phyloP scores from a whole-genome alignment of 2,888 invertebrate genomes.

The Drosophila macrothrix region DNA sequence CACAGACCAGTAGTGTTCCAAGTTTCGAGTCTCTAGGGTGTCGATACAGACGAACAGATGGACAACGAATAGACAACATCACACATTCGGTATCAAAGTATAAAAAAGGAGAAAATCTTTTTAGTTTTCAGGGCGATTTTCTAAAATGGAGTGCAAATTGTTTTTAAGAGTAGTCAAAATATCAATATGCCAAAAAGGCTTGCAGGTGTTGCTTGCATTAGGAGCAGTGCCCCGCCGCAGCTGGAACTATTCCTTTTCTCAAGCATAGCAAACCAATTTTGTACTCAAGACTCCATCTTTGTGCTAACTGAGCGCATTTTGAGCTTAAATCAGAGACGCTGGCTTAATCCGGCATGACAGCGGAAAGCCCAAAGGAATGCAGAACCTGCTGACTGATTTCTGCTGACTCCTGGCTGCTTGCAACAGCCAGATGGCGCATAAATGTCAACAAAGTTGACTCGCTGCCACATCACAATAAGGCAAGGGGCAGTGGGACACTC shows the following conservation, averaged over 20 bases:
- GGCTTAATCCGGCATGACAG: constrained; percentile 42
- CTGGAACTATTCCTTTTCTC: background rate
- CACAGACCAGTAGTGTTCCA: no score
- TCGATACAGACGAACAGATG: no score
- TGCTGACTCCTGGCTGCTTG: constrained; percentile 14
- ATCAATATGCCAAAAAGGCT: constrained; percentile 15
- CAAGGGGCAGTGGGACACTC: constrained; percentile 27
- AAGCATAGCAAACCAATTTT: constrained; percentile 67
- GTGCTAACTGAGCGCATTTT: constrained; percentile 50
- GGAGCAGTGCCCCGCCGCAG: background rate
- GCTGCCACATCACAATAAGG: constrained; percentile 67
- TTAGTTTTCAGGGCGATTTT: no score
- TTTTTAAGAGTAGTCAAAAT: background rate
- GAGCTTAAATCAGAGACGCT: constrained; percentile 50
- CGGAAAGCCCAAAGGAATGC: constrained; percentile 21
- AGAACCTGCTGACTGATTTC: constrained; percentile 32
- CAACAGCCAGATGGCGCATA: constrained; percentile 52
- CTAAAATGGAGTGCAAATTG: no score
- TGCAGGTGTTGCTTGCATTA: constrained; percentile 48
- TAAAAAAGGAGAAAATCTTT: no score
- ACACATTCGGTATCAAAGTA: no score
- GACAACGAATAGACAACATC: no score
- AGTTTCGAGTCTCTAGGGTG: no score
- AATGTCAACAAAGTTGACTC: constrained; percentile 74
- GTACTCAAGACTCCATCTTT: constrained; percentile 57